These are phyloP conservation scores for Sebastes kiyomatsui DNA, from an alignment of 2,797 vertebrate species.

Conservation along the genomic window DNA sequence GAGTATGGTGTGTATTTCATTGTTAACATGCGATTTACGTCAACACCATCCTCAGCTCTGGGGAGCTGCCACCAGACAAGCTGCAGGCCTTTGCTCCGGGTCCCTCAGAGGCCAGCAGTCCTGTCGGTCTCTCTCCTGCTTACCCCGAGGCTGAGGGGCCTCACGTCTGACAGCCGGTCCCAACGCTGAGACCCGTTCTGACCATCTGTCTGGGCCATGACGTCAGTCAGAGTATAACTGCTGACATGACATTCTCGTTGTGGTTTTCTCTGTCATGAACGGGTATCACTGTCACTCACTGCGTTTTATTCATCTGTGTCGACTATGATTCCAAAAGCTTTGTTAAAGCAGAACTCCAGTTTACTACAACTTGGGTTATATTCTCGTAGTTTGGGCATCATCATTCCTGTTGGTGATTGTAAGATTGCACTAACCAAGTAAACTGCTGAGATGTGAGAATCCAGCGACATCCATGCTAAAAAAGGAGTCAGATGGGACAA, in stretches of 20 bases:
- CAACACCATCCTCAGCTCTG: slow-evolving; percentile 21
- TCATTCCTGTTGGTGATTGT: too few relatives aligned
- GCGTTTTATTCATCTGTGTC: background rate
- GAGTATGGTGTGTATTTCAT: slow-evolving; percentile 1
- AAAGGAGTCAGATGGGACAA: background rate
- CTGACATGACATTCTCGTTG: slow-evolving; percentile 43
- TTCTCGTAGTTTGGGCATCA: too few relatives aligned
- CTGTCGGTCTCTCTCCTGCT: slow-evolving; percentile 37
- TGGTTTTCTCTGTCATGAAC: slow-evolving; percentile 3
- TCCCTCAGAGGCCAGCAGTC: slow-evolving; percentile 12
- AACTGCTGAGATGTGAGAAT: background rate
- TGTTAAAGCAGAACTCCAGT: background rate
- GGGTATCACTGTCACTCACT: background rate
- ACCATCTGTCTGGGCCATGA: slow-evolving; percentile 57
- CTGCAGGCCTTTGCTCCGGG: slow-evolving; percentile 26
- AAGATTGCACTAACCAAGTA: background rate
- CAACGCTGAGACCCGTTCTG: slow-evolving; percentile 51
- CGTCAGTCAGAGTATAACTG: slow-evolving; percentile 28
- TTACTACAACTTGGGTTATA: too few relatives aligned
- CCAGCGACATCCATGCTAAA: background rate
- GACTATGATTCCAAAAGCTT: background rate
- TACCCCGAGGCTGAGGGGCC: slow-evolving; percentile 34
- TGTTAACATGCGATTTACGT: slow-evolving; percentile 37
- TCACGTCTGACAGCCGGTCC: slow-evolving; percentile 65
- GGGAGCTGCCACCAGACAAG: slow-evolving; percentile 38